Percentiles rank a stretch among this genome's conserved stretches.
Conservation (phyloP, 2,888 invertebrate genomes). For the Entomobrya proxima region DNA sequence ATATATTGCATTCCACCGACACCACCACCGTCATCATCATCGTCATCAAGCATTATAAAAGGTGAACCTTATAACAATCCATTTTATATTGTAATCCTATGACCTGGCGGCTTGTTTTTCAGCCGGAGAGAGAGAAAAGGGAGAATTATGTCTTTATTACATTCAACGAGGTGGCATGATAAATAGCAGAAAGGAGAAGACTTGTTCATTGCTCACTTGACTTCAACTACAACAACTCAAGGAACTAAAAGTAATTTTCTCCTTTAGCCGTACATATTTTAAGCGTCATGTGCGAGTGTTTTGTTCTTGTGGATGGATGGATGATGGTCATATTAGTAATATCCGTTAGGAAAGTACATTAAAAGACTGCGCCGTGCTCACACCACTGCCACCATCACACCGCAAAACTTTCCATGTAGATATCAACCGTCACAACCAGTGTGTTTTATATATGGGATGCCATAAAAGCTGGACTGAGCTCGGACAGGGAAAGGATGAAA, state of each 20-base stretch:
- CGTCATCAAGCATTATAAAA: constrained; percentile 8
- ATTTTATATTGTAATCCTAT: constrained; percentile 31
- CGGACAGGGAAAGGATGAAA: constrained; percentile 14
- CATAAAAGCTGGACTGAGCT: not conserved
- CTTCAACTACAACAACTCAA: constrained; percentile 29
- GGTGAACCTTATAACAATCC: constrained; percentile 15
- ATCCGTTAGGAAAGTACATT: constrained; percentile 43
- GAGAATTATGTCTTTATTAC: constrained; percentile 68
- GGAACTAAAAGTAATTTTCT: constrained; percentile 36
- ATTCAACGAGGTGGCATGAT: constrained; percentile 68
- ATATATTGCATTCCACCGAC: constrained; percentile 48
- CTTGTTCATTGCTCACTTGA: constrained; percentile 40
- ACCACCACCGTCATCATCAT: not conserved
- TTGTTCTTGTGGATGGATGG: constrained; percentile 29
- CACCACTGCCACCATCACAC: constrained; percentile 17
- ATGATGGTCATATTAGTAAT: constrained; percentile 38
- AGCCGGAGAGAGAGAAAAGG: not conserved
- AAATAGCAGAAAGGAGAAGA: constrained; percentile 48
- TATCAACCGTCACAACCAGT: constrained; percentile 1
- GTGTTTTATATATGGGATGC: not conserved
- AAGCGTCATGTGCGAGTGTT: constrained; percentile 25
- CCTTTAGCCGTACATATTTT: constrained; percentile 33
- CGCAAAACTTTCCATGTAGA: not conserved
- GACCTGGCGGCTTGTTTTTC: constrained; percentile 54
- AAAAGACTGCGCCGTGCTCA: constrained; percentile 31